Base-by-base conservation (phyloP, 2,888 invertebrate species). In the Oxystoma pomonae region DNA sequence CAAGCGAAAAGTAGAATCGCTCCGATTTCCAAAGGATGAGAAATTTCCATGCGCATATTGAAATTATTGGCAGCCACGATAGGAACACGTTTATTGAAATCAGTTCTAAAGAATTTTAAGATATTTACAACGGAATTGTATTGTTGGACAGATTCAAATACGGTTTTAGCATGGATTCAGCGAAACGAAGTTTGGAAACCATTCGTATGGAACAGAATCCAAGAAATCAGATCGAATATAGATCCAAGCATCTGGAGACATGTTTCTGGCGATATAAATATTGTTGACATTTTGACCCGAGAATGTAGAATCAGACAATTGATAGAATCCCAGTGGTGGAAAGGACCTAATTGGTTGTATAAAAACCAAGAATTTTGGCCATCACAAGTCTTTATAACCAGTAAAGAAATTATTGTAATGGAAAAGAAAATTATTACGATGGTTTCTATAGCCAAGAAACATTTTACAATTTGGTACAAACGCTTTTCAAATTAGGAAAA, bases 61-160 rank as follows among this genome's bases (percentile, higher is more conserved):
- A 63, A 68, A 62, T 22, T 66, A 19, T 51, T 67, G 20, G 64
- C 62, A 16, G 66, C 67, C 1, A 51, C 57, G 7, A 64, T 66
- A 51, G 64, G 64, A 16, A 57, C 58, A 55, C 58, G 65, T 52
- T 63, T 65, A 55, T 63, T 51, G 57, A 20, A 52, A 20, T 22
- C 16, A 20, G 60, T 5, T 18, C 57, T 35, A 53, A 60, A 52
- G 35, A 18, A 21, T 61, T 58, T 59, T 67, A 12, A 35, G 35
- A 35, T 12, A 35, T 35, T 35, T 35, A 35, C 35, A 7, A 35
- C 12, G 12, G 12, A 7, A 3, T 12, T 7, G 12, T 35, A 35
- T 35, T 35, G 59, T 60, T 76, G 74, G 74, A 71, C 66, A 53
- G 74, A 74, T 55, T 73, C 73, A 0, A 64, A 69, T 7, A 73